Evolutionary conservation across 2,888 invertebrate species (phyloP), one percentile per base, ranked within the genome.

Genomic region (Polietes domitor): DNA sequence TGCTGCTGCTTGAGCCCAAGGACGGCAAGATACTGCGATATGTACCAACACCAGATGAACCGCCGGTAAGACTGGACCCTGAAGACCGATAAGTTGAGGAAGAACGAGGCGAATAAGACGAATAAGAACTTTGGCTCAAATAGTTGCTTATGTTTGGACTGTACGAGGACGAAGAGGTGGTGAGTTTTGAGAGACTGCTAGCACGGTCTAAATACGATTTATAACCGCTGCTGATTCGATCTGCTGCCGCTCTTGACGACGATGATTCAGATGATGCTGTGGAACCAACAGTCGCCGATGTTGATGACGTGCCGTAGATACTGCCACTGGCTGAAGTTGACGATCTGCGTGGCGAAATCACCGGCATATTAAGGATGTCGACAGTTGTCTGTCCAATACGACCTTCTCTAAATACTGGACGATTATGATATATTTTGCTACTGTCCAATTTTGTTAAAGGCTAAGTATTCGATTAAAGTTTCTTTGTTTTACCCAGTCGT

Each of bases 311-410:
- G 89, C 91, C 90, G 89, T 91, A 92, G 75, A 91, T 89, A 89
- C 90, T 91, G 89, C 92, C 90, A 89, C 91, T 90, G 88, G 89
- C 89, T 88, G 91, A 90, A 87, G 90, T 88, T 88, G 92, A 91
- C 87, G 91, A 91, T 89, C 92, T 89, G 89, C 92, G 89, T 87
- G 92, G 90, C 90, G 92, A 92, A 90, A 92, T 92, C 89, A 92
- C 92, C 91, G 92, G 92, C 92, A 92, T 92, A 92, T 92, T 92
- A 87, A 83, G 77, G 65, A 50, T 47, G 50, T 81, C 78, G 43
- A 76, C 72, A 58, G 55, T 70, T 79, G 43, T 15, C 37, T 68
- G 68, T 73, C 65, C 37, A 80, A 71, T 77, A 50, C 17, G 63
- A 55, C 10, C 72, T 61, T 73, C n/a, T 65, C 37, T 71, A 78